phyloP scores from a whole-genome alignment of 2,113 vertebrate species.

The Cromileptes altivelis region DNA sequence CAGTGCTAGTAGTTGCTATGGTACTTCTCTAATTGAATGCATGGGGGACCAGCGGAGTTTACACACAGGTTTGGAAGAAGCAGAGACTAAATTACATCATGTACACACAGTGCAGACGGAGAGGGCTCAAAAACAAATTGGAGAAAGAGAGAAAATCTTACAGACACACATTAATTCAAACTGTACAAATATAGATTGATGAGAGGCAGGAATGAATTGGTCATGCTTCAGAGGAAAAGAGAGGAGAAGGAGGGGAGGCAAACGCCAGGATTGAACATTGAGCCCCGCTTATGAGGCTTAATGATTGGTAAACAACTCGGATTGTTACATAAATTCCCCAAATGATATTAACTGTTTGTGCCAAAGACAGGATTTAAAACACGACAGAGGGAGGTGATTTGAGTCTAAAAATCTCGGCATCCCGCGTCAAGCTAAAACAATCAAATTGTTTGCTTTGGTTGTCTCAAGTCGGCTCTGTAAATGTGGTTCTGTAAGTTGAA shows the following conservation, averaged over 20 bases:
- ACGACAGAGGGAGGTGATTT: neutral
- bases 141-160: neutral
- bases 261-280: constrained; percentile 28
- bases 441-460: neutral
- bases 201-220: constrained; percentile 23
- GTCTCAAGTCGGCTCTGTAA: neutral
- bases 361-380: constrained; percentile 1
- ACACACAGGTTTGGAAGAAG: neutral
- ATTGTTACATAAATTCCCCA: constrained; percentile 37
- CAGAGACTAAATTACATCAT: neutral
- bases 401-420: neutral
- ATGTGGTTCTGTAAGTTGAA: neutral
- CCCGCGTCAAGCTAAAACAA: neutral
- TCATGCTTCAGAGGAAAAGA: constrained; percentile 24
- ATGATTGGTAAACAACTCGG: constrained; percentile 32
- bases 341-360: constrained; percentile 28
- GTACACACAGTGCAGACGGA: neutral
- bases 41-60: neutral
- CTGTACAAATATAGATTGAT: constrained; percentile 3
- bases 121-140: constrained; percentile 4
- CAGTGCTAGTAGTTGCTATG: constrained; percentile 24
- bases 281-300: constrained; percentile 32
- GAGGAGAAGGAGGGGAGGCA: constrained; percentile 21
- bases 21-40: neutral
- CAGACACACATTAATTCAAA: neutral